Evolutionary conservation across 2,797 vertebrate species (phyloP), one percentile per base, ranked within the genome.

Genomic region (Onychomys arenicola): DNA sequence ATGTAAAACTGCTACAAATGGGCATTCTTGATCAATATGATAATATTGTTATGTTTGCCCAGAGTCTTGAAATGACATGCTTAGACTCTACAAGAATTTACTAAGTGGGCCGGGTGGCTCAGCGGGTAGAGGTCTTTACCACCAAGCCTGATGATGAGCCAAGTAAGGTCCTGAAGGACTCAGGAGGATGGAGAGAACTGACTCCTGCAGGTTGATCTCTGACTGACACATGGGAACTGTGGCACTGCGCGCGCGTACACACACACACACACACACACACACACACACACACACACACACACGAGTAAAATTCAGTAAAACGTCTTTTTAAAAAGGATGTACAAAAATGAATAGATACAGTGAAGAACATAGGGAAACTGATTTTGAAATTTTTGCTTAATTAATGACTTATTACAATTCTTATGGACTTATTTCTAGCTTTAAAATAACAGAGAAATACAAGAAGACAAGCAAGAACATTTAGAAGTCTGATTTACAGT

Each of bases 381-480:
- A 49, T 86, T 92, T 82, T 55, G 43, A 87, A 85, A 29, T 84
- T 94, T 86, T 93, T 86, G 29, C n/a, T 93, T 46, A 63, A 57
- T 67, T 90, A 89, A n/a, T 27, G 80, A 11, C n/a, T 93, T 83
- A 85, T 65, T 93, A 55, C 78, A 67, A 85, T 29, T 85, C 49
- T 71, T 57, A 86, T 34, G 40, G 40, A 59, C 83, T 78, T 71
- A 40, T 29, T 78, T 94, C 52, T 57, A 71, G 71, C 40, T 86
- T 86, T 32, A 71, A 90, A 86, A 65, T 85, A 61, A 91, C 61
- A 69, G 46, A 75, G 71, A 90, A 46, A 69, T 37, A 82, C n/a
- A 89, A 86, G 46, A 75, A 61, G 61, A 82, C 13, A 90, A 63
- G 32, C 40, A 73, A 49, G 32, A 95, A 92, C 81, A 92, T 93